A percentile compares a stretch with the other conserved stretches of the same genome.
Evolutionary conservation across 2,888 invertebrate genomes (phyloP).

Genomic region (Ligdia adustata): DNA sequence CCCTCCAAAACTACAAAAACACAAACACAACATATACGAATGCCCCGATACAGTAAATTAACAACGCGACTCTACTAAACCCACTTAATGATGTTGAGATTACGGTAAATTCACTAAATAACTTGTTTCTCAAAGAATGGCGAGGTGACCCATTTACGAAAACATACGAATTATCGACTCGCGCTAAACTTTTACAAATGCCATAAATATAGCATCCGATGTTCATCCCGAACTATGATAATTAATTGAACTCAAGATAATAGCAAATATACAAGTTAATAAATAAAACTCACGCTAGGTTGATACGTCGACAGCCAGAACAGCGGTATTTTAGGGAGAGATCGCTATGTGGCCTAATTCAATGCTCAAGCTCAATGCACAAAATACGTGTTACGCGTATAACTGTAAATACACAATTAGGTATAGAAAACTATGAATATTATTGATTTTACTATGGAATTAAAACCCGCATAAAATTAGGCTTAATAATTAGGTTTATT

Average conservation of each 20-base stretch:
- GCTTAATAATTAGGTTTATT: conserved; percentile 43
- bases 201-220: conserved; percentile 56
- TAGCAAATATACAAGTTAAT: conserved; percentile 45
- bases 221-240: conserved; percentile 44
- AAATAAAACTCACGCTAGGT: conserved; percentile 77
- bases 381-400: conserved; percentile 84
- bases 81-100: conserved; percentile 40
- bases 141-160: conserved; percentile 84
- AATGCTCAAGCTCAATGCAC: conserved; percentile 83
- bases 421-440: conserved; percentile 47
- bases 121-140: conserved; percentile 75
- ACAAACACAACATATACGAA: conserved; percentile 49
- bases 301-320: conserved; percentile 84
- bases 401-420: conserved; percentile 82
- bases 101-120: conserved; percentile 60
- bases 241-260: conserved; percentile 32
- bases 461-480: conserved; percentile 31
- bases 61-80: conserved; percentile 37
- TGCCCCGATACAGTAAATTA: conserved; percentile 33
- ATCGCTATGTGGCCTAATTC: conserved; percentile 86
- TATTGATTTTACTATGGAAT: conserved; percentile 28
- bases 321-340: conserved; percentile 85
- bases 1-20: conserved; percentile 68
- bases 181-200: conserved; percentile 64
- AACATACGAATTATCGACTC: conserved; percentile 80